Evolutionary conservation across 2,888 invertebrate species (phyloP).

Genomic region (Apodemia duryi): DNA sequence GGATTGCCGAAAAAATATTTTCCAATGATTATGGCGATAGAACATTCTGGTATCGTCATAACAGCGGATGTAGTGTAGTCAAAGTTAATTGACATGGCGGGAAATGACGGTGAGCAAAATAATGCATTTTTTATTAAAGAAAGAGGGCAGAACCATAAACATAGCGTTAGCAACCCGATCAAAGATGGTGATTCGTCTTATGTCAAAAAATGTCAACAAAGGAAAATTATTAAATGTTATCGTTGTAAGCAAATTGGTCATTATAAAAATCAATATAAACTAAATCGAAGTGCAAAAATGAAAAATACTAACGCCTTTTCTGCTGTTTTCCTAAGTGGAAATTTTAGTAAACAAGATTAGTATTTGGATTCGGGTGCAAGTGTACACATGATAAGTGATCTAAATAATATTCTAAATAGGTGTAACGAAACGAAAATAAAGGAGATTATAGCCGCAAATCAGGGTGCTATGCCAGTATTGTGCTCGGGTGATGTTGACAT

Average conservation of each 20-base stretch:
- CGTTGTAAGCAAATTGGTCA: slow-evolving; percentile 25
- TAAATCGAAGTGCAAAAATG: slow-evolving; percentile 14
- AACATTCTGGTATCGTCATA: slow-evolving; percentile 9
- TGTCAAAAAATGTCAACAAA: slow-evolving; percentile 13
- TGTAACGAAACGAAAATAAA: slow-evolving; percentile 17
- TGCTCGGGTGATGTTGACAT: slow-evolving; percentile 22
- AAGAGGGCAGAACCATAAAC: not conserved
- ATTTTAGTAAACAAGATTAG: slow-evolving; percentile 16
- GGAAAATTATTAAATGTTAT: slow-evolving; percentile 23
- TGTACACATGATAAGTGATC: slow-evolving; percentile 18
- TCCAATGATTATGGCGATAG: slow-evolving; percentile 12
- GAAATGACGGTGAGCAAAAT: no score
- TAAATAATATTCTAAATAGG: slow-evolving; percentile 19
- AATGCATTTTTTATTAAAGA: no score
- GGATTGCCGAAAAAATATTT: slow-evolving; percentile 5
- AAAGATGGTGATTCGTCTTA: slow-evolving; percentile 2
- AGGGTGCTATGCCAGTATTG: slow-evolving; percentile 17
- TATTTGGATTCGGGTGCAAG: slow-evolving; percentile 22
- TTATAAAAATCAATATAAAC: slow-evolving; percentile 25
- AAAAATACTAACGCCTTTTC: slow-evolving; percentile 13
- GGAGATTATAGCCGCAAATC: slow-evolving; percentile 24
- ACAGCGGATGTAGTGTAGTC: not conserved
- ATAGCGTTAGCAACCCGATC: no score
- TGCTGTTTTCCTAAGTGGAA: not conserved
- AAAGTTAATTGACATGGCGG: no score